These are phyloP conservation scores for Leptonema lineaticorne DNA, from an alignment of 1,140 invertebrate species.

Conservation along the genomic window DNA sequence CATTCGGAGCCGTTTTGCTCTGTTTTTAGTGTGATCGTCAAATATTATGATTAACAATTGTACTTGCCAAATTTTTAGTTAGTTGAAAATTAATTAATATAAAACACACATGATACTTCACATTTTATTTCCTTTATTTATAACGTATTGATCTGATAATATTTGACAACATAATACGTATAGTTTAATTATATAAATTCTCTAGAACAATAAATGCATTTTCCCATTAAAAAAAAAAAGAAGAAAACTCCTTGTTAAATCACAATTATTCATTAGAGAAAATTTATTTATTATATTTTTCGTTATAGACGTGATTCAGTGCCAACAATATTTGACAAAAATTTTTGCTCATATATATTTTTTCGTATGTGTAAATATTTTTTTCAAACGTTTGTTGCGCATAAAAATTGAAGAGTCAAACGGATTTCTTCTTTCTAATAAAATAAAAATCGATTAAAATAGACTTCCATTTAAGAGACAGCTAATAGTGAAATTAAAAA, in stretches of 20 bases:
- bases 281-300: too few species aligned
- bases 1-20: neutral
- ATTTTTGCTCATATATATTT: constrained; percentile 14
- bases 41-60: constrained; percentile 9
- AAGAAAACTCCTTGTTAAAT: too few species aligned
- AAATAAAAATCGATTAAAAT: neutral
- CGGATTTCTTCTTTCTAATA: neutral
- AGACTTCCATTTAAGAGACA: too few species aligned
- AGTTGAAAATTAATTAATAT: constrained; percentile 32
- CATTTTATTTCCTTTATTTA: too few species aligned
- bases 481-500: too few species aligned
- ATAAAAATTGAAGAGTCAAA: too few species aligned
- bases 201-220: too few species aligned
- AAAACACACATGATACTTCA: neutral
- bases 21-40: constrained; percentile 23
- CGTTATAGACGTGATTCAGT: constrained; percentile 3
- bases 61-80: constrained; percentile 43
- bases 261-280: too few species aligned
- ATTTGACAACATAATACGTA: neutral
- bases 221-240: too few species aligned
- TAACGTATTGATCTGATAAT: constrained; percentile 2
- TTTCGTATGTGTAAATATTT: neutral
- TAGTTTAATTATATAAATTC: neutral
- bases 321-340: constrained; percentile 9
- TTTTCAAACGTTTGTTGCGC: neutral